Evolutionary conservation across 2,797 vertebrate species (phyloP), one percentile per base, ranked within the genome.

Genomic region (Orestias chungarensis): DNA sequence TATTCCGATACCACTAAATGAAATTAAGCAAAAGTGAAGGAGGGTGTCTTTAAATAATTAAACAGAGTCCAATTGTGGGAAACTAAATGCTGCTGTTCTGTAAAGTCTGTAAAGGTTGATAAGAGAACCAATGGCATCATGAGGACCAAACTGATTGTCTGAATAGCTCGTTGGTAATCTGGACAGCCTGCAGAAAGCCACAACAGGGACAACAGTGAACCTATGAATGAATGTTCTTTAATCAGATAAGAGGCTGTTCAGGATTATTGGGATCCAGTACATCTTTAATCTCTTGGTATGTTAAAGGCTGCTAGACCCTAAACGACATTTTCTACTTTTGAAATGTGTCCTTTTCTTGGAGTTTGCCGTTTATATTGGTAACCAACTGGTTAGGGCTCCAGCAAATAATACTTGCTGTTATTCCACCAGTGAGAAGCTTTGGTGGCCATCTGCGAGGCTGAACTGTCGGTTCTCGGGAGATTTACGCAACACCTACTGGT

Each of bases 401-500:
- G 64, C 35, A 73, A 49, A 7, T 46, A 80, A 66, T 72, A 71
- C 64, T 72, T 64, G 50, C 11, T 86, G 47, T 65, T 69, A 55
- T 72, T 71, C 0, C 2, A 54, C 9, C 73, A 71, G 61, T 68
- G 64, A 55, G 64, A 14, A 54, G 66, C 76, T 76, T 75, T 65
- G 77, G 81, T 80, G 84, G 70, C 82, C 85, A 86, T 88, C 82
- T 86, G 87, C 66, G 55, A 62, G 68, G 83, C 68, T 76, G 78
- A 69, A 75, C 80, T 79, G 25, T 75, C 54, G 70, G 20, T 76
- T 86, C 90, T 66, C 86, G 14, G 64, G 77, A 81, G 86, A 84
- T 35, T 92, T 91, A 87, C 69, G 73, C 82, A 91, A 91, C 43
- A 14, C 69, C 78, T 79, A 44, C 73, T 74, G 78, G 83, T 83